Conservation (phyloP, 2,113 vertebrate genomes). For the Sphyrna mokarran region DNA sequence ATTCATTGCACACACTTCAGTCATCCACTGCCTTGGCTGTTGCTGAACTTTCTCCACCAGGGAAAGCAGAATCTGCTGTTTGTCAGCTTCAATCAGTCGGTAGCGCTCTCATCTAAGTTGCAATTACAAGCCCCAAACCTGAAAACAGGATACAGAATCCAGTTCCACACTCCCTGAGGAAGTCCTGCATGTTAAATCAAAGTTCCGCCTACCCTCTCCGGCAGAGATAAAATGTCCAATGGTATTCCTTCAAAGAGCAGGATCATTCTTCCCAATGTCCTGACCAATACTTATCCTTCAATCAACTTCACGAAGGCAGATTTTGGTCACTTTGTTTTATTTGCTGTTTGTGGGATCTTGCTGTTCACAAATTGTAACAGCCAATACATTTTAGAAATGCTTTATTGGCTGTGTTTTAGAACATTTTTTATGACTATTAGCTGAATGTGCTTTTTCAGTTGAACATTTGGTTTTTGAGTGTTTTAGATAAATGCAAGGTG, state of each 20-base stretch:
- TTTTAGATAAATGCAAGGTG: too few species aligned
- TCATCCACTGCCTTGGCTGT: background rate
- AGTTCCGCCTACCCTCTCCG: background rate
- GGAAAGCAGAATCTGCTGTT: background rate
- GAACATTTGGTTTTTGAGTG: too few species aligned
- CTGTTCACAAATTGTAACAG: background rate
- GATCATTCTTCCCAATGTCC: background rate
- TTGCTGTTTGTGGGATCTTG: background rate
- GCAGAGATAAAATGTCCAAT: background rate
- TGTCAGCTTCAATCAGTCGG: background rate
- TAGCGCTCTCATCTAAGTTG: background rate
- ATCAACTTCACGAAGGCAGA: background rate
- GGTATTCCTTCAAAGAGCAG: background rate
- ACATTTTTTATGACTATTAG: too few species aligned
- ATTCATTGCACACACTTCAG: background rate
- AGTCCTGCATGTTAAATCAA: background rate
- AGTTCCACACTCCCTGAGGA: background rate
- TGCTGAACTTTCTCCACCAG: background rate
- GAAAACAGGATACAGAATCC: background rate
- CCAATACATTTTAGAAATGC: background rate
- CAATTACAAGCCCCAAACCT: background rate
- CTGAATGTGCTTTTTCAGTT: too few species aligned
- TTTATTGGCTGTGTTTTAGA: background rate
- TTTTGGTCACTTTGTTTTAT: background rate
- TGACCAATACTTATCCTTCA: background rate